Conservation (phyloP, 1,140 invertebrate genomes). For the Lasaia peninsularis region DNA sequence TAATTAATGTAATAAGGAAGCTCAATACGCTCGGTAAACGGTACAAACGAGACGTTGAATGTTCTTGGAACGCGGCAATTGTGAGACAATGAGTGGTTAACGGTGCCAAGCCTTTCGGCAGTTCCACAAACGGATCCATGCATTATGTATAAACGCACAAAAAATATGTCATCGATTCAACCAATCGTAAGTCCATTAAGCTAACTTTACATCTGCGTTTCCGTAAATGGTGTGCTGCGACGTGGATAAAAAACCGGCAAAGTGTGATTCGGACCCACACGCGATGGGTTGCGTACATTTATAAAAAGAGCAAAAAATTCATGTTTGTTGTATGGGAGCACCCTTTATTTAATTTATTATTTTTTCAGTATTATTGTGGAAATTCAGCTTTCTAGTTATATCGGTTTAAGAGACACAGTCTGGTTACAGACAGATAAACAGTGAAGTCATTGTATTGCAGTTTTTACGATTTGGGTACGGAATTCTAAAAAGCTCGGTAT, state of each 20-base stretch:
- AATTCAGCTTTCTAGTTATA: too few species aligned
- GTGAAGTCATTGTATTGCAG: too few species aligned
- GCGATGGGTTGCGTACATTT: too few species aligned
- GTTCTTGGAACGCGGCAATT: slow-evolving; percentile 65
- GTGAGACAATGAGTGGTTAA: slow-evolving; percentile 68
- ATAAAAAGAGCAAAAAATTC: too few species aligned
- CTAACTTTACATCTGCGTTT: slow-evolving; percentile 10
- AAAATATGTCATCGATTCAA: slow-evolving; percentile 29
- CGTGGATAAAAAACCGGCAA: too few species aligned
- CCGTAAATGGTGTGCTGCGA: slow-evolving; percentile 9
- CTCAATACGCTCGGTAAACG: slow-evolving; percentile 53
- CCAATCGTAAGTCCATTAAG: background rate
- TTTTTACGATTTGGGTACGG: too few species aligned
- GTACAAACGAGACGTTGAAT: slow-evolving; percentile 64
- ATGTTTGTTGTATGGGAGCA: too few species aligned
- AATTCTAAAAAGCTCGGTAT: slow-evolving; percentile 4
- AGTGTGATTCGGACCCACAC: too few species aligned
- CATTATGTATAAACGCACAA: slow-evolving; percentile 51
- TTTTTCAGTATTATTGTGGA: too few species aligned
- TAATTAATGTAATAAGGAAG: slow-evolving; percentile 61
- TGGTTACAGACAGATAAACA: too few species aligned
- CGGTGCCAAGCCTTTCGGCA: slow-evolving; percentile 46
- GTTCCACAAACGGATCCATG: slow-evolving; percentile 33
- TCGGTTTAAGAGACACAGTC: too few species aligned
- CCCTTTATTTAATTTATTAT: too few species aligned